Percentiles rank a stretch among this genome's conserved stretches.
Conservation (phyloP, 2,797 vertebrate species). For the Xenentodon cancila region DNA sequence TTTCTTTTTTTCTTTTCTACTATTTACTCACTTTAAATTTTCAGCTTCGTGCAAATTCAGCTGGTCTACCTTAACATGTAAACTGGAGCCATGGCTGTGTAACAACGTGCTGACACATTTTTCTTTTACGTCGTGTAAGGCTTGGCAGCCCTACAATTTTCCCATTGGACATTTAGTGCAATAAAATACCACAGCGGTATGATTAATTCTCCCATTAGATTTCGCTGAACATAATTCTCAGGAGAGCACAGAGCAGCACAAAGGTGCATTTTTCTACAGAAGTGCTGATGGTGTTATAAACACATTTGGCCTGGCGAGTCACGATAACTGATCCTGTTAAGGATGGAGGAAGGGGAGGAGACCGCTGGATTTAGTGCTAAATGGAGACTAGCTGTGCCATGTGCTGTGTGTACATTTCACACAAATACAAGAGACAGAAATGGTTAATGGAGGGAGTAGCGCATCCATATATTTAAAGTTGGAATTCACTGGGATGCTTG, state of each 20-base stretch:
- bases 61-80: slow-evolving; percentile 33
- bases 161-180: slow-evolving; percentile 52
- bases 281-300: slow-evolving; percentile 65
- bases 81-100: slow-evolving; percentile 27
- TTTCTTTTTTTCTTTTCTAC: too few species aligned
- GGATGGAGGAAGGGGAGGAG: slow-evolving; percentile 34
- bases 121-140: slow-evolving; percentile 33
- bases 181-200: slow-evolving; percentile 51
- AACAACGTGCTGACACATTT: slow-evolving; percentile 38
- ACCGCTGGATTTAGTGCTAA: slow-evolving; percentile 62
- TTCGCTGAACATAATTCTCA: slow-evolving; percentile 39
- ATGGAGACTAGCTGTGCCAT: slow-evolving; percentile 66
- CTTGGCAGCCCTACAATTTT: slow-evolving; percentile 61
- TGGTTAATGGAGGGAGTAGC: slow-evolving; percentile 33
- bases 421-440: slow-evolving; percentile 51
- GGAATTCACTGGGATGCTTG: background rate
- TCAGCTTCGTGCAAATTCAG: slow-evolving; percentile 17
- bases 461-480: slow-evolving; percentile 8
- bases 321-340: slow-evolving; percentile 52
- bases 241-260: slow-evolving; percentile 21
- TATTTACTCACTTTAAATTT: slow-evolving; percentile 22
- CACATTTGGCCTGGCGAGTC: slow-evolving; percentile 55
- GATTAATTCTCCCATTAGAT: slow-evolving; percentile 63
- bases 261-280: slow-evolving; percentile 38
- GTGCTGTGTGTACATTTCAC: slow-evolving; percentile 76